Conservation (phyloP, 2,797 vertebrate genomes). For the Girardinus metallicus region DNA sequence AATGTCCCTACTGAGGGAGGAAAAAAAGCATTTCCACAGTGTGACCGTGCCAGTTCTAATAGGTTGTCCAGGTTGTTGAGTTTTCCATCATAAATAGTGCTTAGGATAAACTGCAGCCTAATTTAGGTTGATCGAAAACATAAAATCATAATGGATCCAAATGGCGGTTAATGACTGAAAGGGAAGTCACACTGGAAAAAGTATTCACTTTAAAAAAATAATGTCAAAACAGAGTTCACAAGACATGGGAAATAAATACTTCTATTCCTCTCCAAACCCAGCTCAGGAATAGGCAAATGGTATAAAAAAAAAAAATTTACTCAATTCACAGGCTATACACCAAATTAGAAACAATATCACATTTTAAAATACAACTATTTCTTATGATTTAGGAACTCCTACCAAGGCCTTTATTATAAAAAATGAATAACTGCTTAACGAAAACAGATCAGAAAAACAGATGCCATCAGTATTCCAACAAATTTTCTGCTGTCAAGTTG, state of each 20-base stretch:
- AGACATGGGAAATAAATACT: slow-evolving; percentile 17
- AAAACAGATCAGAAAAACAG: not conserved
- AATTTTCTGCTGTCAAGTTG: not conserved
- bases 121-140: not conserved
- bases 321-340: not conserved
- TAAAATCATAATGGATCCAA: not conserved
- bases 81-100: not conserved
- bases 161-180: not conserved
- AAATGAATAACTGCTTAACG: not conserved
- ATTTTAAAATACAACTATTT: not conserved
- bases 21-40: not conserved
- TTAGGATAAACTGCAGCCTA: not conserved
- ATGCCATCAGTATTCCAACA: not conserved
- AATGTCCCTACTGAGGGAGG: not conserved
- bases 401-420: not conserved
- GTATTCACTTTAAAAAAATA: slow-evolving; percentile 23
- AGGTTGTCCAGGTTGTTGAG: not conserved
- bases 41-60: not conserved
- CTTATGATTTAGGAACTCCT: not conserved
- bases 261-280: not conserved
- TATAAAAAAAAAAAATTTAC: not conserved
- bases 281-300: slow-evolving; percentile 1
- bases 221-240: slow-evolving; percentile 12
- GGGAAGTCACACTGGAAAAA: slow-evolving; percentile 37
- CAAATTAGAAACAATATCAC: not conserved